A percentile compares a stretch with the other conserved stretches of the same genome.
Evolutionary conservation across 2,113 vertebrate species (phyloP).

Genomic region (Gopherus flavomarginatus): DNA sequence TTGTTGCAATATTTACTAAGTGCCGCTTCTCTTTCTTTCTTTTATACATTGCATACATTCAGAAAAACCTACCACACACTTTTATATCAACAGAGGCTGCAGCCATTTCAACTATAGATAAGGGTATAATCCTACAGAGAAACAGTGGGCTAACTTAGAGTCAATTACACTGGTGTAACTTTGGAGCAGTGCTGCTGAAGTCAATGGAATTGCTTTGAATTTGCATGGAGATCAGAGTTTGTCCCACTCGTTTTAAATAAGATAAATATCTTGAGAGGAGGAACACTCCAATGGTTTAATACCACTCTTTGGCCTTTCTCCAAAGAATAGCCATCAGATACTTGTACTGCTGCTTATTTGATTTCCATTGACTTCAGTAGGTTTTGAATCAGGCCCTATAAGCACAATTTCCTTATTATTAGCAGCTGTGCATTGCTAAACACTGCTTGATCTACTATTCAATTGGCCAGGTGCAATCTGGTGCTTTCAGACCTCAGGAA

Average conservation of each 20-base stretch:
- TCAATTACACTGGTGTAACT: neutral
- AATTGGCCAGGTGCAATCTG: constrained; percentile 61
- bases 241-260: neutral
- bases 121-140: neutral
- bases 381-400: constrained; percentile 45
- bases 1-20: neutral
- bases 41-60: neutral
- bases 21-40: neutral
- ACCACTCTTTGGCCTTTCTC: constrained; percentile 16
- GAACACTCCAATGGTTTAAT: constrained; percentile 10
- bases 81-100: neutral
- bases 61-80: neutral
- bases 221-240: constrained; percentile 16
- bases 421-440: constrained; percentile 68
- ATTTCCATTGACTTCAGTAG: constrained; percentile 56
- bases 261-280: neutral
- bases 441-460: constrained; percentile 57
- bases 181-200: neutral
- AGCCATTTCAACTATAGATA: neutral
- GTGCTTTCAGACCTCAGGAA: constrained; percentile 58
- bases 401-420: constrained; percentile 71
- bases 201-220: neutral
- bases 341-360: constrained; percentile 44
- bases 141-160: neutral
- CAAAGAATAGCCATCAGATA: constrained; percentile 32